Evolutionary conservation across 2,113 vertebrate genomes (phyloP), one percentile per base, ranked within the genome.

Genomic region (Phoenicopterus ruber): DNA sequence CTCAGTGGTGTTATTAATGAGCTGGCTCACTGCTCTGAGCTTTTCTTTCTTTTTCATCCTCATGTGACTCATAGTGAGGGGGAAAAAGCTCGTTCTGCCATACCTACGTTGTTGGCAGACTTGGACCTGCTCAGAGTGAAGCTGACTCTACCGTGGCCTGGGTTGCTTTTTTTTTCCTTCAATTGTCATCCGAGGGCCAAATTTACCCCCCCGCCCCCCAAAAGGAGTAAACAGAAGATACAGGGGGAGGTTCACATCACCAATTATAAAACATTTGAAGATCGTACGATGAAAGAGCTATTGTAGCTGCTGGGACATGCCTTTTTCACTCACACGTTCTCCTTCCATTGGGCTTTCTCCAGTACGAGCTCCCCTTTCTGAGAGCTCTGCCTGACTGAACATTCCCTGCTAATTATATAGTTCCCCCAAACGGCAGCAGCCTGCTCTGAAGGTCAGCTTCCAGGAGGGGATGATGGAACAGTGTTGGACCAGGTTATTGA

Each of bases 401-500:
- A 26, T 36, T 73, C 82, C 20, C 49, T 77, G 70, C 61, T 61
- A 8, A 52, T 58, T 42, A 19, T 12, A 7, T 72, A 8, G 52
- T 78, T 86, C 47, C 34, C 84, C 63, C 55, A 38, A 93, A 71
- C 3, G 34, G 63, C 46, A 62, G 59, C 44, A 65, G 36, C 17
- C 47, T 46, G 31, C 57, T 87, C 55, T 32, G 63, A 82, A 96
- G 96, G 74, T 94, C 88, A 82, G 50, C 87, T 74, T 81, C 84
- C 92, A 95, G 95, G 67, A 44, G 67, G 34, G 69, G 55, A 10
- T 76, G 96, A 61, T 66, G 6, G 52, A 49, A 28, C 52, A 87
- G 92, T 49, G 87, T 52, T 89, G 94, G 86, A 62, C 71, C 62
- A 71, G 69, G 65, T 85, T 90, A 81, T 86, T 95, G 96, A 46